phyloP scores from a whole-genome alignment of 2,888 invertebrate genomes.

The Parnassius apollo region DNA sequence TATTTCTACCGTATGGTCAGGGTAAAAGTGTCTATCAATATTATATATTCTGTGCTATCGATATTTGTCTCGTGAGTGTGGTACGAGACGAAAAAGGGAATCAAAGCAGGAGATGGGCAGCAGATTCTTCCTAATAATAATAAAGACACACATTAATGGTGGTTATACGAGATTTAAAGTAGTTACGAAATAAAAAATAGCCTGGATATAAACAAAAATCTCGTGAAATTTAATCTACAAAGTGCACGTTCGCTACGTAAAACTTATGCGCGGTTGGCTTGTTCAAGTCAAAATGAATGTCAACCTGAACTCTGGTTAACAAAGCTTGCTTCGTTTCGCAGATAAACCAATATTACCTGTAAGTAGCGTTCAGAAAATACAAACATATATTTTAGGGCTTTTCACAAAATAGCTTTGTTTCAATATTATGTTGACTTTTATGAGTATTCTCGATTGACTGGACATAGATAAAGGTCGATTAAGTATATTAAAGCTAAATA shows the following conservation, averaged over 20 bases:
- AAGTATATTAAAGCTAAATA: too few species aligned
- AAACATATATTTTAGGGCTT: background rate
- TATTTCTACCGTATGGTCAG: too few species aligned
- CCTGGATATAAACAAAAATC: background rate
- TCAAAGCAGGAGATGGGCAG: too few species aligned
- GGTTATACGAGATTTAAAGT: background rate
- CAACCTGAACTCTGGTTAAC: constrained; percentile 2
- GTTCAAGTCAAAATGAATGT: background rate
- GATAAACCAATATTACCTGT: background rate
- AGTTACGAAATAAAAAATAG: background rate
- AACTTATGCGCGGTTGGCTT: constrained; percentile 5
- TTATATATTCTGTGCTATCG: too few species aligned
- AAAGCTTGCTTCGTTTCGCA: constrained; percentile 8
- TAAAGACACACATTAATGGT: background rate
- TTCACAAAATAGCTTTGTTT: background rate
- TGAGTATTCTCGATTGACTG: too few species aligned
- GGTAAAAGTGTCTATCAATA: too few species aligned
- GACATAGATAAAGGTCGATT: too few species aligned
- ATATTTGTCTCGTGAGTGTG: background rate
- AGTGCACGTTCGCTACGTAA: background rate
- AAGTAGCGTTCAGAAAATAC: constrained; percentile 1
- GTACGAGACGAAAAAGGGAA: too few species aligned
- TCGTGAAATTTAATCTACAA: too few species aligned
- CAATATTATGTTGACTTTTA: too few species aligned
- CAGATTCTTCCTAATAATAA: background rate